Evolutionary conservation across 1,140 invertebrate species (phyloP).

Genomic region (Zophobas atratus): DNA sequence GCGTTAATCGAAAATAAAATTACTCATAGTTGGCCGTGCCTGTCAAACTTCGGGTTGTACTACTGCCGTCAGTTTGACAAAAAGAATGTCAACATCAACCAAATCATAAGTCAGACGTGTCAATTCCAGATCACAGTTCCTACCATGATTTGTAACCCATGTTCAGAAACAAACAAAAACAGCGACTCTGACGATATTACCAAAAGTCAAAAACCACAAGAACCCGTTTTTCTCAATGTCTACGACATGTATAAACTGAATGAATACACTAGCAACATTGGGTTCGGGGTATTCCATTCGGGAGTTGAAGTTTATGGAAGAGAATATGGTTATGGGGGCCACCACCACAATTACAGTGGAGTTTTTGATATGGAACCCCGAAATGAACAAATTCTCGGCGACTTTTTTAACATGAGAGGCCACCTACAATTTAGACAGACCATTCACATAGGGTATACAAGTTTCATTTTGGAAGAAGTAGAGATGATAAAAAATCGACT

Average conservation of each 20-base stretch:
- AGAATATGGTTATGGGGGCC: constrained; percentile 99
- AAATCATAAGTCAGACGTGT: neutral
- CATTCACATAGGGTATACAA: constrained; percentile 96
- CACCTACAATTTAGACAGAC: constrained; percentile 99
- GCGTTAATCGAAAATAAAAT: too few relatives aligned
- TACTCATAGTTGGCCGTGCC: too few relatives aligned
- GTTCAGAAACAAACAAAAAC: constrained; percentile 74
- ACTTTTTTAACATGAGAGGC: constrained; percentile 66
- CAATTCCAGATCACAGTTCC: neutral
- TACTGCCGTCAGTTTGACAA: too few relatives aligned
- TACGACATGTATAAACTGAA: constrained; percentile 96
- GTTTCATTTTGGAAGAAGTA: constrained; percentile 96
- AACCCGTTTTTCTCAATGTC: constrained; percentile 92
- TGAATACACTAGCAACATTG: constrained; percentile 95
- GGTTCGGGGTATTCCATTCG: constrained; percentile 98
- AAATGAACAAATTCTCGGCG: constrained; percentile 95
- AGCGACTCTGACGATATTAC: constrained; percentile 78
- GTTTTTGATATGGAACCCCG: constrained; percentile 96
- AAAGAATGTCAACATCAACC: too few relatives aligned
- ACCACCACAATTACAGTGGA: constrained; percentile 91
- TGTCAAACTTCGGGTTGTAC: too few relatives aligned
- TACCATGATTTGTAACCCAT: constrained; percentile 67
- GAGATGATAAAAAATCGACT: constrained; percentile 90
- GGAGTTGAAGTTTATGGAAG: constrained; percentile 96
- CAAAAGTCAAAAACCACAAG: constrained; percentile 78